Percentiles rank a stretch among this genome's conserved stretches.
These are phyloP conservation scores for Pteromalus puparum DNA, from an alignment of 1,140 invertebrate species.

Conservation along the genomic window DNA sequence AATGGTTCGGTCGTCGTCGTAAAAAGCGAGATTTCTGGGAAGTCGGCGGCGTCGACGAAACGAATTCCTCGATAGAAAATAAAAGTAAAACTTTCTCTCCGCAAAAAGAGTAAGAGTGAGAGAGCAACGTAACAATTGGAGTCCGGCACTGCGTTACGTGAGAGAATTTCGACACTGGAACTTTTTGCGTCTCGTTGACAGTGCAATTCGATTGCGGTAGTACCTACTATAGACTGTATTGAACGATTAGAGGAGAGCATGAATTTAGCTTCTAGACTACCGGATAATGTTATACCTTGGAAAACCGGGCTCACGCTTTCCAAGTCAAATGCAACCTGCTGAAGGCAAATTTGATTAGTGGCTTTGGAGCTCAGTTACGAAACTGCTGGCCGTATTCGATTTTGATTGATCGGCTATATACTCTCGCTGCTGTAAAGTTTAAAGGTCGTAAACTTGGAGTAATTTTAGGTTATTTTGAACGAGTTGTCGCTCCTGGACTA, in stretches of 20 bases:
- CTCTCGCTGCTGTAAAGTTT: background rate
- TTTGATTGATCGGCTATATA: background rate
- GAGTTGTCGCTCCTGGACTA: background rate
- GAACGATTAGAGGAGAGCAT: no score
- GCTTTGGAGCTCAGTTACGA: no score
- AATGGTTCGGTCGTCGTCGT: background rate
- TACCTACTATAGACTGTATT: no score
- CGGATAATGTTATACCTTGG: background rate
- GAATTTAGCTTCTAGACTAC: background rate
- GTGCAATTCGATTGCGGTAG: background rate
- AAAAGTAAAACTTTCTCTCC: background rate
- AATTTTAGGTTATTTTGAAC: background rate
- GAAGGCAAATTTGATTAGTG: no score
- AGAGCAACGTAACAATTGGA: background rate
- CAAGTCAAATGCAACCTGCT: background rate
- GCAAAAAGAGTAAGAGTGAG: background rate
- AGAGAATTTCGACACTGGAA: background rate
- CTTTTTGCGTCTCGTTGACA: background rate
- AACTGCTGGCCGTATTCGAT: background rate
- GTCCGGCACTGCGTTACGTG: background rate
- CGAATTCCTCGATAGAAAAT: background rate
- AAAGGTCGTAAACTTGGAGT: background rate
- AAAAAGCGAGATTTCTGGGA: background rate
- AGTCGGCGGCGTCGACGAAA: background rate
- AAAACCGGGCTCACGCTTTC: background rate